Evolutionary conservation across 2,113 vertebrate species (phyloP).

Genomic region (Alligator sinensis): DNA sequence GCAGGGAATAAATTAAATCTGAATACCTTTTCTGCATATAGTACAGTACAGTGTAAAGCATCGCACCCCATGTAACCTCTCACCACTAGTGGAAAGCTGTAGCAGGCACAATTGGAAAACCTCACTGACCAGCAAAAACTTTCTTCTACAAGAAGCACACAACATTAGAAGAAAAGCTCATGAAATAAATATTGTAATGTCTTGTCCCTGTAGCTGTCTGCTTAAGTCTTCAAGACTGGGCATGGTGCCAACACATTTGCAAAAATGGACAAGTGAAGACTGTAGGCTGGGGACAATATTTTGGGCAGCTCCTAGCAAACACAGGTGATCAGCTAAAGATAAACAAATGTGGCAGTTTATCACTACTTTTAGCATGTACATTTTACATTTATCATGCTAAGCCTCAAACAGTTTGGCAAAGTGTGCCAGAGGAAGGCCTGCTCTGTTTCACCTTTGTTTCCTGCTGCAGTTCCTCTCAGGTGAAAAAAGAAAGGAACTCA

Average conservation of each 20-base stretch:
- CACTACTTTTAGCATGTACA: slow-evolving; percentile 12
- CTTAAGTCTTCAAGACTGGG: slow-evolving; percentile 44
- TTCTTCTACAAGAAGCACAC: slow-evolving; percentile 63
- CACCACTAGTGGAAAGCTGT: slow-evolving; percentile 71
- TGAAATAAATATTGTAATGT: slow-evolving; percentile 59
- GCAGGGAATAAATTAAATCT: slow-evolving; percentile 80
- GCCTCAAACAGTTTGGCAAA: neutral
- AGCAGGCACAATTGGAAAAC: slow-evolving; percentile 74
- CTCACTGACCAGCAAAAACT: slow-evolving; percentile 63
- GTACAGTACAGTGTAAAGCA: slow-evolving; percentile 71
- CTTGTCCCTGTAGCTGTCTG: slow-evolving; percentile 64
- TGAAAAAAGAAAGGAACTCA: neutral
- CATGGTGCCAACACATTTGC: slow-evolving; percentile 67
- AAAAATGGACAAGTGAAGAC: slow-evolving; percentile 59
- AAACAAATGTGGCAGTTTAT: slow-evolving; percentile 56
- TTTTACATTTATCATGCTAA: slow-evolving; percentile 1
- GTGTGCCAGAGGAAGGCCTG: neutral
- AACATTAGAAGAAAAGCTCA: slow-evolving; percentile 59
- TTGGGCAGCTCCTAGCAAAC: slow-evolving; percentile 51
- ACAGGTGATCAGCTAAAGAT: neutral
- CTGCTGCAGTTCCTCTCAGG: neutral
- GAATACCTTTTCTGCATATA: slow-evolving; percentile 75
- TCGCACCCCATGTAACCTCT: slow-evolving; percentile 70
- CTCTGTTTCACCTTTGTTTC: neutral
- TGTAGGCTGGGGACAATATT: slow-evolving; percentile 31